Evolutionary conservation across 1,140 invertebrate species (phyloP), one percentile per base, ranked within the genome.

Genomic region (Drosophila pectinifera): DNA sequence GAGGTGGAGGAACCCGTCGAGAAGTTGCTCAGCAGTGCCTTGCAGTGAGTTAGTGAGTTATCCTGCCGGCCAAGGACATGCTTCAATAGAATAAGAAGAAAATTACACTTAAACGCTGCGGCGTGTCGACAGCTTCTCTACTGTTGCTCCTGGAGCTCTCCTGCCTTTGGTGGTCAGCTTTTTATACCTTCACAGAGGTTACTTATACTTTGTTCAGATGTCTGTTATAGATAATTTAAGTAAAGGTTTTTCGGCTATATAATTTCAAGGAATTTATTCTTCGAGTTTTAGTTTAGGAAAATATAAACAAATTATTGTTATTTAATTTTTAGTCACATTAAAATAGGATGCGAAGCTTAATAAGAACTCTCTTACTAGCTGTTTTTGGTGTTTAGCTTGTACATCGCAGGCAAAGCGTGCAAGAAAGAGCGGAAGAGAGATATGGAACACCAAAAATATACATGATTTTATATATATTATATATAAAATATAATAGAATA

Each of bases 41-140:
- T 80, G 84, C 83, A 73, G 48, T 88, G 84, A 89, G 73, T 89
- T 83, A 67, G 48, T 77, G 72, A 89, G 72, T 70, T 79, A 70
- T 73, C 75, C 84, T 80, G 69, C 42, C 39, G 57, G 58, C 80
- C 79, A 89, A 89, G 84, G 80, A 89, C 84, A 89, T 89, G 84
- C 84, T 89, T 89, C 84, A 89, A 89, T 89, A 72, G 80, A 89
- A 84, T 89, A 89, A 89, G 84, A 75, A 89, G 84, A 89, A 89
- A 89, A 89, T 89, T 89, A 89, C 77, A 89, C 84, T 89, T 89
- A 89, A 89, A 89, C 84, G 84, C 24, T 89, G 84, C 62, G 77
- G 67, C 80, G 83, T 88, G 84, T 88, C 68, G 79, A 64, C 74
- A 78, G 63, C 68, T 43, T 22, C 49, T 22, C 49, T 43, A 4